phyloP scores from a whole-genome alignment of 2,888 invertebrate genomes.

The Molorchus minor region DNA sequence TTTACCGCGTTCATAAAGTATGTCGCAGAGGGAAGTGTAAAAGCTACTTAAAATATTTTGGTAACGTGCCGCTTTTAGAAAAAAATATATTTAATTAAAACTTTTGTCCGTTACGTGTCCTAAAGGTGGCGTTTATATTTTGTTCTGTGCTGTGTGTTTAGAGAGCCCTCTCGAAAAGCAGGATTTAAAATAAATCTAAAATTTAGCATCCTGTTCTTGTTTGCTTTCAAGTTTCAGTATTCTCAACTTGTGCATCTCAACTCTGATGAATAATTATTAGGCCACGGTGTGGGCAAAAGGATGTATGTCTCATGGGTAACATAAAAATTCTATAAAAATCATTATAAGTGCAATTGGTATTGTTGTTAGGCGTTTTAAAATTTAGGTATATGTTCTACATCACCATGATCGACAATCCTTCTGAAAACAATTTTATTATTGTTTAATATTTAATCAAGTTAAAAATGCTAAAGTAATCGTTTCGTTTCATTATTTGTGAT shows the following conservation, averaged over 20 bases:
- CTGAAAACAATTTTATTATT: too few relatives aligned
- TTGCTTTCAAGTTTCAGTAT: not conserved
- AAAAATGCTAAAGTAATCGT: too few relatives aligned
- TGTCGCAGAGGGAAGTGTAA: constrained; percentile 17
- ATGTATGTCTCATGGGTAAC: too few relatives aligned
- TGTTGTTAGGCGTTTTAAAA: too few relatives aligned
- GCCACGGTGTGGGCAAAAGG: too few relatives aligned
- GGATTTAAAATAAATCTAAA: constrained; percentile 9
- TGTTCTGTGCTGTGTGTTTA: not conserved
- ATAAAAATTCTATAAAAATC: too few relatives aligned
- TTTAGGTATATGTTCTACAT: too few relatives aligned
- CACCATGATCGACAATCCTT: too few relatives aligned
- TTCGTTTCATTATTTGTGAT: too few relatives aligned
- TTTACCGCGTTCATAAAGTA: constrained; percentile 17
- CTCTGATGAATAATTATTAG: not conserved
- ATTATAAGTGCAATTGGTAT: too few relatives aligned
- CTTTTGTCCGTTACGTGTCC: constrained; percentile 31
- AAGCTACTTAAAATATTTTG: constrained; percentile 20
- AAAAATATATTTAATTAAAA: constrained; percentile 38
- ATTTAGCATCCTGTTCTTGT: not conserved
- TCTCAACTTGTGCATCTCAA: not conserved
- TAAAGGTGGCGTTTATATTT: constrained; percentile 33
- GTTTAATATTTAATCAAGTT: too few relatives aligned
- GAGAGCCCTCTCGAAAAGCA: not conserved
- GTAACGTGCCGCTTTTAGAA: constrained; percentile 7